Evolutionary conservation across 2,113 vertebrate species (phyloP).

Genomic region (Muscicapa adusta): DNA sequence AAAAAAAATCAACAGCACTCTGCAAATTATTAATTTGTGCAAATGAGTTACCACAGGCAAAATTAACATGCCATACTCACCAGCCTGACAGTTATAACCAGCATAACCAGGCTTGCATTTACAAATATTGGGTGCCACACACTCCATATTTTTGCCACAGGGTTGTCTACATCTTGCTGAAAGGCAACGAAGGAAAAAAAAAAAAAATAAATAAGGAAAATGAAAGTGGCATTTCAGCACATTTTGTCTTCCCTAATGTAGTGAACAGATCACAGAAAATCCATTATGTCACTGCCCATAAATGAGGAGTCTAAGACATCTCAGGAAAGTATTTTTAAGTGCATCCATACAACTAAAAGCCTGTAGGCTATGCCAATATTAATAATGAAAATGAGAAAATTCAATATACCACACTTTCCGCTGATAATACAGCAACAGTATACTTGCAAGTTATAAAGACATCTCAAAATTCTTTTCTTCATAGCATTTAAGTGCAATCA

Average conservation of each 20-base stretch:
- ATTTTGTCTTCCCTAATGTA: not conserved
- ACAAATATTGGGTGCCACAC: conserved; percentile 83
- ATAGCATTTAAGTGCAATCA: not conserved
- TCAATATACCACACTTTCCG: not conserved
- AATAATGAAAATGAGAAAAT: not conserved
- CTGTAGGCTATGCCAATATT: not conserved
- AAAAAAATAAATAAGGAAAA: not conserved
- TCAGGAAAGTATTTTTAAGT: not conserved
- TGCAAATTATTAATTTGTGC: not conserved
- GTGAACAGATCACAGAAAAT: not conserved
- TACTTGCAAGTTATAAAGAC: not conserved
- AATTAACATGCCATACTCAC: conserved; percentile 70
- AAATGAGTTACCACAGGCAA: not conserved
- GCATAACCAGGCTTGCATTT: conserved; percentile 84
- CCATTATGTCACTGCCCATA: not conserved
- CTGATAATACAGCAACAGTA: not conserved
- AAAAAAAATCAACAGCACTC: conserved; percentile 27
- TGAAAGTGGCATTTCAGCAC: not conserved
- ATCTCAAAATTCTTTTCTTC: not conserved
- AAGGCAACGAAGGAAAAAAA: conserved; percentile 23
- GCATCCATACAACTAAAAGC: not conserved
- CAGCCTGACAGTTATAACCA: conserved; percentile 81
- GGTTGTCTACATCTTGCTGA: conserved; percentile 82
- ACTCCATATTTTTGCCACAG: conserved; percentile 86
- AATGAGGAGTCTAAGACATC: not conserved